Evolutionary conservation across 2,797 vertebrate species (phyloP).

Genomic region (Strix occidentalis): DNA sequence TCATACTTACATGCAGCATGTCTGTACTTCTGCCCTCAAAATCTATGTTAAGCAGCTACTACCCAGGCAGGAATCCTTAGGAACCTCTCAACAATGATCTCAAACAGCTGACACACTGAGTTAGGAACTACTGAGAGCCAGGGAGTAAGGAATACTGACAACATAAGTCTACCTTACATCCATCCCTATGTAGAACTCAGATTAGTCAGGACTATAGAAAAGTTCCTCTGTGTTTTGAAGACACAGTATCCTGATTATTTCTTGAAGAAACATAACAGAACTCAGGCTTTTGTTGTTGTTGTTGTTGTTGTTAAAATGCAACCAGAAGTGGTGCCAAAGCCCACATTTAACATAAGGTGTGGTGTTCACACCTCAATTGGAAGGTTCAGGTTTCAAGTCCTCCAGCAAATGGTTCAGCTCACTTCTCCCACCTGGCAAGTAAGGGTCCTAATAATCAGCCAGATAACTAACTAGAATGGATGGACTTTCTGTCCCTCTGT

Average conservation of each 20-base stretch:
- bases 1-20: neutral
- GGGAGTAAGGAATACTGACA: neutral
- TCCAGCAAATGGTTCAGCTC: neutral
- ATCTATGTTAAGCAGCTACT: neutral
- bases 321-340: neutral
- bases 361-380: neutral
- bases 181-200: neutral
- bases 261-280: neutral
- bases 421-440: neutral
- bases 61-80: neutral
- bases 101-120: neutral
- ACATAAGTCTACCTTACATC: neutral
- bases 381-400: neutral
- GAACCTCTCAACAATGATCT: neutral
- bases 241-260: neutral
- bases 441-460: neutral
- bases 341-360: neutral
- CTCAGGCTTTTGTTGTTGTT: neutral
- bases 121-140: neutral
- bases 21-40: neutral
- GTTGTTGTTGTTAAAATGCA: neutral
- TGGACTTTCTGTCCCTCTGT: neutral
- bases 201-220: neutral
- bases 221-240: neutral
- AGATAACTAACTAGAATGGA: neutral